Percentiles rank a stretch among this genome's conserved stretches.
Evolutionary conservation across 2,113 vertebrate genomes (phyloP).

Genomic region (Oryzias woworae): DNA sequence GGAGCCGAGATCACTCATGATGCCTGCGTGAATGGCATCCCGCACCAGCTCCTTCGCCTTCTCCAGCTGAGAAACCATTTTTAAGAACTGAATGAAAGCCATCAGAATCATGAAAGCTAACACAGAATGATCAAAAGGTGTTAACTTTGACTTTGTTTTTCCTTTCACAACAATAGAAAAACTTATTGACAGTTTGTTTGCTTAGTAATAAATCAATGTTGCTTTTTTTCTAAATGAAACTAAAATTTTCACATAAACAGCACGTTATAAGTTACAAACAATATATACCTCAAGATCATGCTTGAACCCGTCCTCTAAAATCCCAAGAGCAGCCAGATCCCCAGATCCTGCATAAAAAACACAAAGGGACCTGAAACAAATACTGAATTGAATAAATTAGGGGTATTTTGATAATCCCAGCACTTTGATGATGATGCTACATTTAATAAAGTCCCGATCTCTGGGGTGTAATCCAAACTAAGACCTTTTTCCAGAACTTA

Average conservation of each 20-base stretch:
- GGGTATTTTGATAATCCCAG: not conserved
- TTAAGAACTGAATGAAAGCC: not conserved
- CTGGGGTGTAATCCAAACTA: no score
- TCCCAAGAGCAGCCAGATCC: slow-evolving; percentile 77
- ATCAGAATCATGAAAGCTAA: not conserved
- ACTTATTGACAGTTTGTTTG: no score
- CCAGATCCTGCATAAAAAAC: slow-evolving; percentile 79
- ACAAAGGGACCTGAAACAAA: not conserved
- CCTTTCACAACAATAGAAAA: no score
- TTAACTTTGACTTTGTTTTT: no score
- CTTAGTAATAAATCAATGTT: no score
- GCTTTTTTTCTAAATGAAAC: no score
- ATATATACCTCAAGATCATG: slow-evolving; percentile 75
- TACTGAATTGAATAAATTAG: not conserved
- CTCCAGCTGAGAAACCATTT: slow-evolving; percentile 67
- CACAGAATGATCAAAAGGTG: not conserved
- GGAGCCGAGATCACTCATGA: slow-evolving; percentile 84
- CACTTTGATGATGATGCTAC: not conserved
- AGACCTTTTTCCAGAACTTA: not conserved
- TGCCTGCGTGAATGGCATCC: slow-evolving; percentile 79
- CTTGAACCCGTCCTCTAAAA: slow-evolving; percentile 85
- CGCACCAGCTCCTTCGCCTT: slow-evolving; percentile 76
- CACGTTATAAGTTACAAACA: no score
- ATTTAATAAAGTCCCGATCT: not conserved
- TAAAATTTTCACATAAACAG: no score